Conservation (phyloP, 2,888 invertebrate species). For the Euclidia mi region DNA sequence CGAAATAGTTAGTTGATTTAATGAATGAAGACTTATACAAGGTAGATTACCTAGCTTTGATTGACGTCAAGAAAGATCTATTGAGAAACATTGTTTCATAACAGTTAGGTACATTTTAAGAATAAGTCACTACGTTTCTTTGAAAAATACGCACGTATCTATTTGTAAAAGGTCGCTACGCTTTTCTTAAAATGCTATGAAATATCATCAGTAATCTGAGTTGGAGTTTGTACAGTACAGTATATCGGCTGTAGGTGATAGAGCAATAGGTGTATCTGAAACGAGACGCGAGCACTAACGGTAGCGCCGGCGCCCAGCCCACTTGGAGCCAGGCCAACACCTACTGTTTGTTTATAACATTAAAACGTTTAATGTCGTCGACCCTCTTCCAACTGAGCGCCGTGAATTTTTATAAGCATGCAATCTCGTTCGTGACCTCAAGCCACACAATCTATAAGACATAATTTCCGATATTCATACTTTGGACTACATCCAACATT, state of each 20-base stretch:
- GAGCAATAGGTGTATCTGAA: constrained; percentile 74
- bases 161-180: too few species aligned
- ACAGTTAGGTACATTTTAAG: too few species aligned
- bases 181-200: too few species aligned
- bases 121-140: too few species aligned
- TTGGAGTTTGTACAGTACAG: constrained; percentile 58
- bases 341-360: constrained; percentile 86
- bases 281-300: constrained; percentile 64
- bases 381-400: constrained; percentile 37
- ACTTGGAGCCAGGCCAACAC: constrained; percentile 81
- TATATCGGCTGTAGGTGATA: constrained; percentile 62
- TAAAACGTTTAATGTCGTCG: constrained; percentile 66
- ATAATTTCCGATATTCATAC: constrained; percentile 17
- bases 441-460: constrained; percentile 1
- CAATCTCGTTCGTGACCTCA: constrained; percentile 13
- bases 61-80: too few species aligned
- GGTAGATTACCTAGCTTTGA: too few species aligned
- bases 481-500: constrained; percentile 17
- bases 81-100: too few species aligned
- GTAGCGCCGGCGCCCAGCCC: constrained; percentile 83
- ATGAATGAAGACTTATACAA: too few species aligned
- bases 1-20: constrained; percentile 12
- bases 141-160: too few species aligned
- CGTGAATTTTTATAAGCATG: constrained; percentile 34
- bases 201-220: constrained; percentile 12